phyloP scores from a whole-genome alignment of 2,113 vertebrate species.

The Todiramphus saurophagus region DNA sequence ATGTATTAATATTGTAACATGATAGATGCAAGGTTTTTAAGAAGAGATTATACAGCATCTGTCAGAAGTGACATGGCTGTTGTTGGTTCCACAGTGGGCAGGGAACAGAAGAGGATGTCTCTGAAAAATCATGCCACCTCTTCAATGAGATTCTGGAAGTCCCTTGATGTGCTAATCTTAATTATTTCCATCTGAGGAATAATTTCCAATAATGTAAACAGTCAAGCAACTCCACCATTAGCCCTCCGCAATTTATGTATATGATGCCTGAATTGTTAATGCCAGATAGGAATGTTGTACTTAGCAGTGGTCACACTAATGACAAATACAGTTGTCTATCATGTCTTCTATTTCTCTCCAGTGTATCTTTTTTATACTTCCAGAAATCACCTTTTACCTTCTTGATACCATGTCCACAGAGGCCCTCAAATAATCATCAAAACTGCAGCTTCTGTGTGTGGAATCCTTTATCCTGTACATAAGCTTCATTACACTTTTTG shows the following conservation, averaged over 20 bases:
- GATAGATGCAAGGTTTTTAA: neutral
- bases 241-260: neutral
- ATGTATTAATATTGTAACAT: neutral
- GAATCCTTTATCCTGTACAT: neutral
- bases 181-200: conserved; percentile 30
- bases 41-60: neutral
- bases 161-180: conserved; percentile 9
- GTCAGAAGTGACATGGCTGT: neutral
- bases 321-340: neutral
- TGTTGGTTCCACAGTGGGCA: neutral
- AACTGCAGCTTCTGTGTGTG: neutral
- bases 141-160: neutral
- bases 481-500: neutral
- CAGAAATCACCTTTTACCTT: neutral
- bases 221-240: neutral
- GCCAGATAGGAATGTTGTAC: neutral
- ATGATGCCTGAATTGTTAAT: neutral
- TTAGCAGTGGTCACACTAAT: neutral
- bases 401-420: neutral
- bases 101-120: neutral
- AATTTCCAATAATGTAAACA: neutral
- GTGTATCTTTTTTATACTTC: neutral
- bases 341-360: neutral
- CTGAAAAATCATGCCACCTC: neutral
- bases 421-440: neutral